Percentiles rank a stretch among this genome's conserved stretches.
Conservation (phyloP, 2,113 vertebrate genomes). For the Vulpes lagopus region DNA sequence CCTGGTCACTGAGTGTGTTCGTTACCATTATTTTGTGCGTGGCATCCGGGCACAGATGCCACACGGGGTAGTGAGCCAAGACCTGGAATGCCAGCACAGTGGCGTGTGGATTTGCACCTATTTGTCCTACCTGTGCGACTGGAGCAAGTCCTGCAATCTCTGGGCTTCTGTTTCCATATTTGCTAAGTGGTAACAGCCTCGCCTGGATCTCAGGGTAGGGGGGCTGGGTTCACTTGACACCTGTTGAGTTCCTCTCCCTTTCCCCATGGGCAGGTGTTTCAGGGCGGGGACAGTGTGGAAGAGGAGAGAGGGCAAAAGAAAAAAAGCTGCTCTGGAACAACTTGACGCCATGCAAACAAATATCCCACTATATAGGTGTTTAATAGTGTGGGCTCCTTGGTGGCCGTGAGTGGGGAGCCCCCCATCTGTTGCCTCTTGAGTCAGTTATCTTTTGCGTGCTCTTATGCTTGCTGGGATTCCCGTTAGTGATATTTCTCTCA, state of each 20-base stretch:
- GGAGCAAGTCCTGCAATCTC: background rate
- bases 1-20: background rate
- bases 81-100: too few relatives aligned
- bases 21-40: background rate
- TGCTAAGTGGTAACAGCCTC: background rate
- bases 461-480: background rate
- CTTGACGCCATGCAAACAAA: background rate
- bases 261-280: background rate
- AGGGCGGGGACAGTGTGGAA: background rate
- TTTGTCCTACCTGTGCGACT: background rate
- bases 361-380: background rate
- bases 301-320: background rate
- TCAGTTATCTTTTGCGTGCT: background rate
- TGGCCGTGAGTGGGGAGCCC: background rate
- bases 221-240: background rate
- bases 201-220: accelerated
- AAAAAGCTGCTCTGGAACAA: background rate
- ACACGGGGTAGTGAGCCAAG: background rate
- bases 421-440: background rate
- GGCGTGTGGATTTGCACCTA: too few relatives aligned
- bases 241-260: background rate
- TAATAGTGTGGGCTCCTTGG: background rate
- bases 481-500: background rate
- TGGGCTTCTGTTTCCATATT: background rate
- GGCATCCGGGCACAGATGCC: background rate